Evolutionary conservation across 2,797 vertebrate species (phyloP), one percentile per base, ranked within the genome.

Genomic region (Rhabdomys pumilio): DNA sequence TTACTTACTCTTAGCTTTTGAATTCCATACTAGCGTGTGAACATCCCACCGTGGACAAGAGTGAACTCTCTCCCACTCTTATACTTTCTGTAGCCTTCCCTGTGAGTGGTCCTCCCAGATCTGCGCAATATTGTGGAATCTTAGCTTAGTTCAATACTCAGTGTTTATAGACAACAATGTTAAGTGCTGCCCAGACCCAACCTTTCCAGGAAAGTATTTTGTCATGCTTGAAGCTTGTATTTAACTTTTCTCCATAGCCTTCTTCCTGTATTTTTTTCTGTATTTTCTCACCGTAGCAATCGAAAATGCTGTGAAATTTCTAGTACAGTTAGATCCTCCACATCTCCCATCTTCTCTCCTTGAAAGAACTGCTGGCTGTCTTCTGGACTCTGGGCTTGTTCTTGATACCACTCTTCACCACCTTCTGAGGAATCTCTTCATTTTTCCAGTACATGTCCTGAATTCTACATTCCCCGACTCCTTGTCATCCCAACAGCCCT

Each of bases 1-100:
- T 85, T 93, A 55, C 24, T 88, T 53, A 38, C 55, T 85, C 73
- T 63, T 34, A 22, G 38, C 63, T 90, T 90, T 79, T 84, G 24
- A 53, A 17, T 55, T 63, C 41, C 57, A 80, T 44, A 31, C 17
- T 79, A 31, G 53, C 34, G 53, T 85, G 24, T 29, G 34, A 44
- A 41, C 31, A 61, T 59, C 6, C 12, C 55, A 41, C 9, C 67
- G 7, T 19, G 15, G 80, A 57, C 65, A 41, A 94, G 80, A 76
- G 31, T 31, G 9, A 65, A 31, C 20, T 84, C 29, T 82, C 5
- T 47, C 55, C 22, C 12, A 10, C 72, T 38, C 44, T 55, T 76
- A 13, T 11, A 17, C 15, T 41, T n/a, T 38, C 22, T 41, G n/a
- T 31, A 80, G 14, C 9, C 77, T 6, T 10, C 69, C 22, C 20